Conservation (phyloP, 2,113 vertebrate genomes). For the Henicopernis longicauda region DNA sequence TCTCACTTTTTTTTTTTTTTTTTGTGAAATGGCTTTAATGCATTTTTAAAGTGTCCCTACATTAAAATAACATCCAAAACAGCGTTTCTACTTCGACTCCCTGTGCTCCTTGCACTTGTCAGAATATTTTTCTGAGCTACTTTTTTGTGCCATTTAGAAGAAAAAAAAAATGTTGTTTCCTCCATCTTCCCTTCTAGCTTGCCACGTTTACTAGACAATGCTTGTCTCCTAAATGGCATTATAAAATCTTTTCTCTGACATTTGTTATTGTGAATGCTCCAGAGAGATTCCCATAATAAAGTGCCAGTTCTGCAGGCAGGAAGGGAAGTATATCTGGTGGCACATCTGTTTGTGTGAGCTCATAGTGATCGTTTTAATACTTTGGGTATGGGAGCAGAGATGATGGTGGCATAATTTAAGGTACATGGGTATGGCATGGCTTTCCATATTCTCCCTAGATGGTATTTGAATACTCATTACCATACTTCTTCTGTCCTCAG, state of each 20-base stretch:
- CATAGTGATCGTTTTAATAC: neutral
- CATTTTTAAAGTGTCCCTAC: neutral
- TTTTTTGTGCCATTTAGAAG: neutral
- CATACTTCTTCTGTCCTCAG: neutral
- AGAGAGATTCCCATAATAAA: neutral
- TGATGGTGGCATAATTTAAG: neutral
- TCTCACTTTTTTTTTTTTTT: neutral
- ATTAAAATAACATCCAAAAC: neutral
- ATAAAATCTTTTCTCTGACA: neutral
- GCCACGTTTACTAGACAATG: neutral
- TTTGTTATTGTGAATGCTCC: neutral
- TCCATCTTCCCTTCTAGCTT: neutral
- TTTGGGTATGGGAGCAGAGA: neutral
- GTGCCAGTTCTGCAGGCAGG: neutral
- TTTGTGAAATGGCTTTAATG: neutral
- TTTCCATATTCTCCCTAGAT: neutral
- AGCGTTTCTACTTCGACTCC: neutral
- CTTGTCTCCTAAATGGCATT: neutral
- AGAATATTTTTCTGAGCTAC: neutral
- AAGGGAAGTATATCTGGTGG: neutral
- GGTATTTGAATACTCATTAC: neutral
- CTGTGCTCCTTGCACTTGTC: neutral
- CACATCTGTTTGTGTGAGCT: neutral
- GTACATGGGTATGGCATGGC: fast-evolving
- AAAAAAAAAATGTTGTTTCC: neutral